phyloP scores from a whole-genome alignment of 2,113 vertebrate species.

The Sceloporus tristichus region DNA sequence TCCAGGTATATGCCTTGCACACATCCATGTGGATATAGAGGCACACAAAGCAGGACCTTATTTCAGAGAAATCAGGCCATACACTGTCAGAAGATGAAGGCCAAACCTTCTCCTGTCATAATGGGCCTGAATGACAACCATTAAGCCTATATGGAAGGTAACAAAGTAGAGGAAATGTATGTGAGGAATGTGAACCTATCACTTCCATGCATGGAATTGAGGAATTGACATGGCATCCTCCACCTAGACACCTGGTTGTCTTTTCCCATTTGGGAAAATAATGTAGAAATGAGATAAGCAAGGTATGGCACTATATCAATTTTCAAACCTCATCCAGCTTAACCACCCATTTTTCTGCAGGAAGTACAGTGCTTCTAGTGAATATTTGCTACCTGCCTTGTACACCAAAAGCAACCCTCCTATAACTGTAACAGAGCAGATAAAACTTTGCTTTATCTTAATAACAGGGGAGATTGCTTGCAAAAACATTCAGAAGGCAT shows the following conservation, averaged over 20 bases:
- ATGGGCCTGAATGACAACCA: too few relatives aligned
- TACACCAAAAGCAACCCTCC: neutral
- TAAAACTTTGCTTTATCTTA: neutral
- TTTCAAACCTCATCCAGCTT: neutral
- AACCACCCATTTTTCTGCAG: neutral
- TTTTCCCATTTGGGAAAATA: neutral
- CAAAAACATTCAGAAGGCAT: neutral
- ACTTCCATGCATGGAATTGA: neutral
- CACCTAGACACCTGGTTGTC: neutral
- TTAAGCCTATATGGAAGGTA: too few relatives aligned
- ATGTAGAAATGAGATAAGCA: neutral
- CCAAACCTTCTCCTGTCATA: neutral
- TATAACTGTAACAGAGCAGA: neutral
- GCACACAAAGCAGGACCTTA: neutral
- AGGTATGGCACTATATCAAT: too few relatives aligned
- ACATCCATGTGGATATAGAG: neutral
- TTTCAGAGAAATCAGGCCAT: neutral
- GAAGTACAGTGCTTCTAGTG: neutral
- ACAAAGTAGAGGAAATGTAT: neutral
- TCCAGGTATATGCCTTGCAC: too few relatives aligned
- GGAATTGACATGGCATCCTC: neutral
- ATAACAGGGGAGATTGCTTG: neutral
- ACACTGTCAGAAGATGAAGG: neutral
- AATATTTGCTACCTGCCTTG: neutral
- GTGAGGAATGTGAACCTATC: neutral